Evolutionary conservation across 2,888 invertebrate species (phyloP).

Genomic region (Camponotus fellah): DNA sequence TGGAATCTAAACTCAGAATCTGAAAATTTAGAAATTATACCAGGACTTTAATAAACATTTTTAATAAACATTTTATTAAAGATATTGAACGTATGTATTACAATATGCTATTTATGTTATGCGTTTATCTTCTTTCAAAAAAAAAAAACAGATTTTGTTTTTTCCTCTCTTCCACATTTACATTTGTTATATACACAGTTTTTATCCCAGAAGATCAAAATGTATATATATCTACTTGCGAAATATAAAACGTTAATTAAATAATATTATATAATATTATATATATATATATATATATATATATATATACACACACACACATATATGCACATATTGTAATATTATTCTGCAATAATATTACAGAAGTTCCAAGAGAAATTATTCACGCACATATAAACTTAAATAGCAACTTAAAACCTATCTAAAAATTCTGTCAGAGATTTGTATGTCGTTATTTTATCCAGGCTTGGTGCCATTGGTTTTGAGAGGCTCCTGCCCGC

Average conservation of each 20-base stretch:
- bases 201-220: conserved; percentile 17
- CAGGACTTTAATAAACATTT: background rate
- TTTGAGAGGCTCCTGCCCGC: conserved; percentile 91
- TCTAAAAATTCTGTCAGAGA: conserved; percentile 61
- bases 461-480: conserved; percentile 92
- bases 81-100: background rate
- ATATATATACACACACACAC: too few species aligned
- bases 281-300: background rate
- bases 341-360: background rate
- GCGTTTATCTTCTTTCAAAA: background rate
- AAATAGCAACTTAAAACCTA: conserved; percentile 62
- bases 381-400: conserved; percentile 55
- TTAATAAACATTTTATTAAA: background rate
- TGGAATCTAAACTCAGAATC: background rate
- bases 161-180: background rate
- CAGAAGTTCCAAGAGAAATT: conserved; percentile 47
- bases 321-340: background rate
- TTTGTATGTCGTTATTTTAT: conserved; percentile 77
- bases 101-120: background rate
- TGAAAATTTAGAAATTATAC: background rate
- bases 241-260: conserved; percentile 45
- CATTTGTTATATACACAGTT: background rate
- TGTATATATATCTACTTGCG: background rate
- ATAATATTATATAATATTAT: conserved; percentile 38
- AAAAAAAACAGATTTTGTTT: too few species aligned